Base-by-base conservation (phyloP, 2,888 invertebrate genomes). In the Tenthredo scrophulariae region DNA sequence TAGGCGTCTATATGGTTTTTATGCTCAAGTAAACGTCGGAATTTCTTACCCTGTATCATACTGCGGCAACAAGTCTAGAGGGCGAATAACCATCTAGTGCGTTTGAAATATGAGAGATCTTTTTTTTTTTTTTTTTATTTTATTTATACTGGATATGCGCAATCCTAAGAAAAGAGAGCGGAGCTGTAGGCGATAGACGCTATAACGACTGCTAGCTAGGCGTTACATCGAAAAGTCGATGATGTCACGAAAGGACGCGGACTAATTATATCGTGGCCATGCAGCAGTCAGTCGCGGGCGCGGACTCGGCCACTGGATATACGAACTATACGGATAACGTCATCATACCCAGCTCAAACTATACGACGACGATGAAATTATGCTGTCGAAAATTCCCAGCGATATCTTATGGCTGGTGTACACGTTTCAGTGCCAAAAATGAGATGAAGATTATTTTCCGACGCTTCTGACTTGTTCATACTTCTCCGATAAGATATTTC, bases 161-260 rank as follows among this genome's bases (percentile, higher is more conserved):
- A 62, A 62, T 62, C 62, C 62, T 62, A 22, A 26, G 26, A 62
- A 62, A 62, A 62, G 26, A 62, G 62, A 62, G 5, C 62, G 13
- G 22, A 22, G 40, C 72, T 29, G 13, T 67, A 40, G 22, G n/a
- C 18, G 33, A 15, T 74, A 43, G 40, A 18, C 72, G 22, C 43
- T 43, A 9, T 37, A 40, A 33, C 37, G 33, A 29, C n/a, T n/a
- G 5, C 29, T 9, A 18, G 5, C 29, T 9, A 18, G 29, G 18
- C 37, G 62, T 37, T 62, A 18, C n/a, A 58, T 80, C 80, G 80
- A 62, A 62, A 80, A 80, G 80, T 80, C 80, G 80, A 80, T 80
- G 80, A 80, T 80, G 80, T 80, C 80, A 80, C 62, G 80, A 62
- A 80, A 80, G 80, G 80, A 80, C 58, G 58, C 80, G 15, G 58